Evolutionary conservation across 2,797 vertebrate genomes (phyloP).

Genomic region (Sparidentex hasta): DNA sequence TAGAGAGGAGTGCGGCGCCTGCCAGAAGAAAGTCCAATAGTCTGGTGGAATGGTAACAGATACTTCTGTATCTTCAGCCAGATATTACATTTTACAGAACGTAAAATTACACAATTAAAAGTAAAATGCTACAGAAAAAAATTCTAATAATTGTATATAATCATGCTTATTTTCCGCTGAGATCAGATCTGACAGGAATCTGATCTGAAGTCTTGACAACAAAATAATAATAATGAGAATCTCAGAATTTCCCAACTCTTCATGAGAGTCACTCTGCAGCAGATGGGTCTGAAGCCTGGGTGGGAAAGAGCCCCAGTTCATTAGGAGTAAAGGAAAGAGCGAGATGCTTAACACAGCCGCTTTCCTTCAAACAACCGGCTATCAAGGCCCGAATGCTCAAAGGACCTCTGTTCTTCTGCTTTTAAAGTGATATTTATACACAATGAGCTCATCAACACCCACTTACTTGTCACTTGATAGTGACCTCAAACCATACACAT

Average conservation of each 20-base stretch:
- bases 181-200: conserved; percentile 1
- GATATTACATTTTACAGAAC: too few relatives aligned
- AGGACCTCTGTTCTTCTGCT: conserved; percentile 44
- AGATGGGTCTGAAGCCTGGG: neutral
- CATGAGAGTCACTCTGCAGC: neutral
- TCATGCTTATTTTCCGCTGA: neutral
- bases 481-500: neutral
- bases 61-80: too few relatives aligned
- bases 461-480: neutral
- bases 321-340: neutral
- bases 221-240: neutral
- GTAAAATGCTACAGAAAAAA: neutral
- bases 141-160: neutral
- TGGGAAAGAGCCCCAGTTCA: conserved; percentile 9
- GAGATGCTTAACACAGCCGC: conserved; percentile 21
- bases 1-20: too few relatives aligned
- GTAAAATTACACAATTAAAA: neutral
- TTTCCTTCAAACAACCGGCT: conserved; percentile 24
- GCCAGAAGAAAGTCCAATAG: too few relatives aligned
- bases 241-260: neutral
- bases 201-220: neutral
- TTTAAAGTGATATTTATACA: conserved; percentile 62
- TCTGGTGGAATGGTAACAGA: too few relatives aligned
- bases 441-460: conserved; percentile 53
- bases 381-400: conserved; percentile 30